These are phyloP conservation scores for Penaeus indicus DNA, from an alignment of 1,140 invertebrate species.

Conservation along the genomic window DNA sequence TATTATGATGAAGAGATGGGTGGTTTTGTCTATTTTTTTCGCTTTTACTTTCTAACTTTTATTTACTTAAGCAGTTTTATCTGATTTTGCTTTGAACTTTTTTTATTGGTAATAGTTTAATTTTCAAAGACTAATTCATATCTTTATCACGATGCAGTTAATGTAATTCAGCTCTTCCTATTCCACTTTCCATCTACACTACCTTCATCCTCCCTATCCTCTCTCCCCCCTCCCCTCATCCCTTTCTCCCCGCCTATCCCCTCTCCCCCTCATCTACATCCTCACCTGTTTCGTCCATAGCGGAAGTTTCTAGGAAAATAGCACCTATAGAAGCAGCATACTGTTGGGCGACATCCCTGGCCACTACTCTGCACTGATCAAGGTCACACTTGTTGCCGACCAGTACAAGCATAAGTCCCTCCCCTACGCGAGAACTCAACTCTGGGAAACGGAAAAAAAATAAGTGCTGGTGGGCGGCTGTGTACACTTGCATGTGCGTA, in stretches of 20 bases:
- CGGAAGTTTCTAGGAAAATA: conserved; percentile 86
- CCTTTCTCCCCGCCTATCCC: not conserved
- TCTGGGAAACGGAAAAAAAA: conserved; percentile 71
- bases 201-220: no score
- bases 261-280: not conserved
- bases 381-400: conserved; percentile 90
- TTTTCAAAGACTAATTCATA: no score
- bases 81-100: no score
- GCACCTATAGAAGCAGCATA: conserved; percentile 88
- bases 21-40: no score
- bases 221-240: no score
- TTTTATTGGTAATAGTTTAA: no score
- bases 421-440: conserved; percentile 86
- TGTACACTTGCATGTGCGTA: not conserved
- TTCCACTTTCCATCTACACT: no score
- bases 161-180: no score
- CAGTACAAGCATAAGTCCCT: conserved; percentile 90
- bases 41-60: no score
- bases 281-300: conserved; percentile 70
- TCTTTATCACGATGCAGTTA: no score
- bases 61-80: not conserved
- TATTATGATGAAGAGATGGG: not conserved
- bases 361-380: conserved; percentile 76
- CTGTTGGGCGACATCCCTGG: conserved; percentile 73
- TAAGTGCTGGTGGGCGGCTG: not conserved